These are phyloP conservation scores for Phocoena phocoena DNA, from an alignment of 2,113 vertebrate genomes.

Conservation along the genomic window DNA sequence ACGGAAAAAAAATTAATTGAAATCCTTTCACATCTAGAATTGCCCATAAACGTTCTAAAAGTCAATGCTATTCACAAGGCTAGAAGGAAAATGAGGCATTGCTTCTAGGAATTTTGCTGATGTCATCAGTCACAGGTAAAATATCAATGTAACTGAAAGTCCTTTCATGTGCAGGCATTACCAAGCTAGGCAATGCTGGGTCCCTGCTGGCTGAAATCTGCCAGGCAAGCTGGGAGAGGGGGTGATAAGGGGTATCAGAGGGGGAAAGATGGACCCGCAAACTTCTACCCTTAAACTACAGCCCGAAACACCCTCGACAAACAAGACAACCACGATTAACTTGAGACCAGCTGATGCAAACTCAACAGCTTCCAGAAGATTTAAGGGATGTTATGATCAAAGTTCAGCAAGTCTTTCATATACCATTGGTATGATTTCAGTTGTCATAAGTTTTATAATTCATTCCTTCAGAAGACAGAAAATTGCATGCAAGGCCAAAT, in stretches of 20 bases:
- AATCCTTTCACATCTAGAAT: neutral
- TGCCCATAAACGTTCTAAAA: neutral
- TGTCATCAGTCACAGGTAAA: neutral
- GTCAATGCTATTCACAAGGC: neutral
- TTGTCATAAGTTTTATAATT: neutral
- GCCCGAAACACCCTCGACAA: neutral
- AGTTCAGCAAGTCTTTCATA: neutral
- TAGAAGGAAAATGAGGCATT: neutral
- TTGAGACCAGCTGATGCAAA: neutral
- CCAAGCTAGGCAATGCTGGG: neutral
- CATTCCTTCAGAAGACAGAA: neutral
- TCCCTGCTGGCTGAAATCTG: neutral
- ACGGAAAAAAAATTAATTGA: slow-evolving; percentile 6
- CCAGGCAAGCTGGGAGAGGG: neutral
- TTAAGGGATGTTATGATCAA: neutral
- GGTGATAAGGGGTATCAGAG: neutral
- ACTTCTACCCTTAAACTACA: neutral
- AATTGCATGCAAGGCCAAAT: neutral
- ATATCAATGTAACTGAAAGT: neutral
- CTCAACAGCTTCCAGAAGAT: neutral
- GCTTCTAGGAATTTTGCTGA: neutral
- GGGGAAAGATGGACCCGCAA: neutral
- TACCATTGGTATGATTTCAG: neutral
- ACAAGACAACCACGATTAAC: neutral
- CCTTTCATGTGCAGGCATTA: neutral